Evolutionary conservation across 1,140 invertebrate species (phyloP).

Genomic region (Listronotus oregonensis): DNA sequence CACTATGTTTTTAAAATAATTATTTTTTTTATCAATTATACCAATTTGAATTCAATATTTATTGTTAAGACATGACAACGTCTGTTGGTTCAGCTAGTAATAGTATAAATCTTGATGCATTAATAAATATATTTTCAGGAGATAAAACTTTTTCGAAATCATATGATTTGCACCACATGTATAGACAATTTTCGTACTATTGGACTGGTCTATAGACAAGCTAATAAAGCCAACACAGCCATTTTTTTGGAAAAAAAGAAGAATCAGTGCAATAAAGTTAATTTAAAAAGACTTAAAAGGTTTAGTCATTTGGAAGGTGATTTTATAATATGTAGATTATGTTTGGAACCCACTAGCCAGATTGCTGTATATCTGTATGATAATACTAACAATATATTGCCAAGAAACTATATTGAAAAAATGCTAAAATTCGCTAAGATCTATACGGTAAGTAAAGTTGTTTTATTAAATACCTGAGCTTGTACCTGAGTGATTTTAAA

Average conservation of each 20-base stretch:
- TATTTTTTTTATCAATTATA: too few relatives aligned
- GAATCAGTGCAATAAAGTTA: background rate
- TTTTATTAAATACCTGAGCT: background rate
- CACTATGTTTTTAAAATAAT: too few relatives aligned
- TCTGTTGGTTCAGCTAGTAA: too few relatives aligned
- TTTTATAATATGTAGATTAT: conserved; percentile 3
- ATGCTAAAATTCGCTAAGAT: background rate
- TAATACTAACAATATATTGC: background rate
- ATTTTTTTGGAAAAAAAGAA: too few relatives aligned
- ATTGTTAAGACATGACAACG: too few relatives aligned
- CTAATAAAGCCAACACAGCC: background rate
- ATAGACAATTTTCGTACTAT: conserved; percentile 5
- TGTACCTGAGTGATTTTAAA: background rate
- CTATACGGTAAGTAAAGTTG: background rate
- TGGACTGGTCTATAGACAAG: background rate
- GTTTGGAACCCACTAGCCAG: conserved; percentile 1
- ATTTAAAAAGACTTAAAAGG: background rate
- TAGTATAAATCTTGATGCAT: too few relatives aligned
- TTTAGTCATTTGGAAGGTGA: background rate
- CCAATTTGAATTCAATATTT: too few relatives aligned
- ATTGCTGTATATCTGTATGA: conserved; percentile 6
- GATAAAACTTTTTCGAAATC: conserved; percentile 1
- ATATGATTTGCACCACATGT: background rate
- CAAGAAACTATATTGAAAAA: background rate
- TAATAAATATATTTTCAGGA: too few relatives aligned